Evolutionary conservation across 2,888 invertebrate genomes (phyloP), one percentile per base, ranked within the genome.

Genomic region (Andrena dorsata): DNA sequence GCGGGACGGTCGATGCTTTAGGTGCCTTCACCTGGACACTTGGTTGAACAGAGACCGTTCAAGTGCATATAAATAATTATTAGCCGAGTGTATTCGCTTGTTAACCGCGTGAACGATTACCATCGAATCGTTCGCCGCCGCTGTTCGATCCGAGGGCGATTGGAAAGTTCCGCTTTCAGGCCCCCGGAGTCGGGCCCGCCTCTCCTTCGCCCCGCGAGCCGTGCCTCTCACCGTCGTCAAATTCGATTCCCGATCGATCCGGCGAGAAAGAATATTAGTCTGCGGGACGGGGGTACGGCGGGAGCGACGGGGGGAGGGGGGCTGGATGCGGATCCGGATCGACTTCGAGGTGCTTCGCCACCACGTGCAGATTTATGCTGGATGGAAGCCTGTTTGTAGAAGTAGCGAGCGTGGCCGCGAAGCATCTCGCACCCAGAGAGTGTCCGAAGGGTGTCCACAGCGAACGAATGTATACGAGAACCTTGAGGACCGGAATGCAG

Each of bases 1-100:
- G 66, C 77, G 78, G 78, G 76, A 84, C 82, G 85, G 87, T 88
- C 89, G 80, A 83, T 84, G 84, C 83, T 86, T 85, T 51, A 71
- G 86, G 88, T 88, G 85, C 86, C 88, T 88, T 89, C 77, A 69
- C 77, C 83, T 76, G 63, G 72, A 76, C 74, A 76, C 72, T 77
- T 73, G 49, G 73, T 83, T 78, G 49, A 72, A 68, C 77, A 58
- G 66, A 76, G 20, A 68, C 70, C 72, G 58, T 74, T 73, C 63
- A 70, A 63, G 56, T 35, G n/a, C 28, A 6, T 53, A 32, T 35
- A 35, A 47, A 60, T 75, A 49, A 32, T 47, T 68, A 49, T 30
- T 47, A 60, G 32, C 23, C n/a, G 30, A 10, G n/a, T n/a, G 13
- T n/a, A n/a, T 35, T 53, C 41, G 53, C 8, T 41, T 23, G n/a